Percentiles rank a stretch among this genome's conserved stretches.
These are phyloP conservation scores for Caenorhabditis latens DNA, from an alignment of 1,140 invertebrate genomes.

Conservation along the genomic window DNA sequence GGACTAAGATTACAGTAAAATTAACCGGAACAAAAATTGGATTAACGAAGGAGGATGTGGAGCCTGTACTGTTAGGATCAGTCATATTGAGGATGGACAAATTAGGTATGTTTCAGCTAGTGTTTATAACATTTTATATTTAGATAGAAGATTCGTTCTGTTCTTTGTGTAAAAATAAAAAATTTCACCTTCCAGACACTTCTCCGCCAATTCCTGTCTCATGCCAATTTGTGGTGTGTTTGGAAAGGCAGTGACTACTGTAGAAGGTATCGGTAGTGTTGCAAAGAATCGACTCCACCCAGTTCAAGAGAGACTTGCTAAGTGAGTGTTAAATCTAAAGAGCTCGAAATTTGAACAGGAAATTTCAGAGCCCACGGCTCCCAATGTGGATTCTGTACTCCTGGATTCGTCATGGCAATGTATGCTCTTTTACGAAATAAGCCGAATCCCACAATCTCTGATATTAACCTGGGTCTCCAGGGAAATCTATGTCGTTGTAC, in stretches of 20 bases:
- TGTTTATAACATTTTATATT: too few species aligned
- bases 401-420: constrained; percentile 95
- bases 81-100: constrained; percentile 83
- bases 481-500: constrained; percentile 92
- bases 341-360: too few species aligned
- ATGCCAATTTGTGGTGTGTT: constrained; percentile 87
- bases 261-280: constrained; percentile 84
- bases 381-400: constrained; percentile 92
- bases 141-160: too few species aligned
- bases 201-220: constrained; percentile 90
- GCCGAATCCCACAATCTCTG: constrained; percentile 82
- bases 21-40: constrained; percentile 90
- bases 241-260: constrained; percentile 88
- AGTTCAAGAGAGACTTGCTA: constrained; percentile 88
- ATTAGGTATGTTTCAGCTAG: constrained; percentile 83
- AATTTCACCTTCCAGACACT: constrained; percentile 82
- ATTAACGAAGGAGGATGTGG: constrained; percentile 93
- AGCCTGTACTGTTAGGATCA: constrained; percentile 93
- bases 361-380: constrained; percentile 85
- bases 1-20: constrained; percentile 80
- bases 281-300: constrained; percentile 85
- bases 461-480: constrained; percentile 88
- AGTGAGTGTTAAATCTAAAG: constrained; percentile 77
- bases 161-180: too few species aligned
- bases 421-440: constrained; percentile 85